phyloP scores from a whole-genome alignment of 2,113 vertebrate genomes.

The Choloepus hoffmanni region DNA sequence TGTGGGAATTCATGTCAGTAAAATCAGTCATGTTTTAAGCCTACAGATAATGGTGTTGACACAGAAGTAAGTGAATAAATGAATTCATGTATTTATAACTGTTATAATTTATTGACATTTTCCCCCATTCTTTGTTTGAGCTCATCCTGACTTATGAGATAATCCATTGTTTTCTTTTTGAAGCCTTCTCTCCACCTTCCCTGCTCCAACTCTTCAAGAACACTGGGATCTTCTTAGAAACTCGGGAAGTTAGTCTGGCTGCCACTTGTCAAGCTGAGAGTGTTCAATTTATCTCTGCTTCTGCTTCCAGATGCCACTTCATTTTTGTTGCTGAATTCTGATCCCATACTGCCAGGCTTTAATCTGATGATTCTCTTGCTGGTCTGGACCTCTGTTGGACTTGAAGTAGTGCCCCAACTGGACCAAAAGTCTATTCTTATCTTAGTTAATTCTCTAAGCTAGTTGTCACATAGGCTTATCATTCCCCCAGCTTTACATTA shows the following conservation, averaged over 20 bases:
- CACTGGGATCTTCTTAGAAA: too few species aligned
- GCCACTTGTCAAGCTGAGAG: not conserved
- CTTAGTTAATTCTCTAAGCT: not conserved
- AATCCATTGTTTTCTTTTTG: not conserved
- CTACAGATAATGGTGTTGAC: not conserved
- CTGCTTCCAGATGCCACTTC: not conserved
- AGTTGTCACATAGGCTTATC: not conserved
- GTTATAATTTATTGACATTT: not conserved
- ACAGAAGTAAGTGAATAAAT: not conserved
- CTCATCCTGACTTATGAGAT: not conserved
- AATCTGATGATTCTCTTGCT: not conserved
- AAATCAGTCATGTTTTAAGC: not conserved
- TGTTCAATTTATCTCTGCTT: not conserved
- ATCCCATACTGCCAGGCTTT: too few species aligned
- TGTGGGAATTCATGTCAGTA: not conserved
- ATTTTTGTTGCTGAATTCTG: not conserved
- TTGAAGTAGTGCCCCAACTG: too few species aligned
- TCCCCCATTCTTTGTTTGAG: not conserved
- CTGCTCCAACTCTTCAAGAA: not conserved
- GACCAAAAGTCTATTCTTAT: not conserved
- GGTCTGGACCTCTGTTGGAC: not conserved
- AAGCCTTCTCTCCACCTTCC: not conserved
- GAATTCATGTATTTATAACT: not conserved
- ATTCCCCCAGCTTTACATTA: not conserved
- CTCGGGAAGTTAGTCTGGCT: not conserved